phyloP scores from a whole-genome alignment of 2,797 vertebrate genomes.

The Poecilia wingei region DNA sequence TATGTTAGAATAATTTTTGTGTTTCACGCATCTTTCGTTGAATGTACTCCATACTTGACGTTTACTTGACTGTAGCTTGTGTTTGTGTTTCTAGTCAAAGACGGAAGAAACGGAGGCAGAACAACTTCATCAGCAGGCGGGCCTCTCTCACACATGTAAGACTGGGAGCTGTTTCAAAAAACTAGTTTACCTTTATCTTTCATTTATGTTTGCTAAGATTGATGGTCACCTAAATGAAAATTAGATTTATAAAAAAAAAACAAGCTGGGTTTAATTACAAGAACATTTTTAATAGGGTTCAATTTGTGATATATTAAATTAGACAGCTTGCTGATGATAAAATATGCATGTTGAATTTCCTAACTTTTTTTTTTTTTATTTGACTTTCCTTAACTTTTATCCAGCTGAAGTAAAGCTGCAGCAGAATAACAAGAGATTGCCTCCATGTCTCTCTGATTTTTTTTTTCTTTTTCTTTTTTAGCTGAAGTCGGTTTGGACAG shows the following conservation, averaged over 20 bases:
- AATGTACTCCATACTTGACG: not conserved
- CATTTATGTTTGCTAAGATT: not conserved
- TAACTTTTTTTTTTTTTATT: slow-evolving; percentile 6
- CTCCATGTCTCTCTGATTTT: slow-evolving; percentile 11
- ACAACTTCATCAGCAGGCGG: slow-evolving; percentile 64
- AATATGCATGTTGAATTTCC: not conserved
- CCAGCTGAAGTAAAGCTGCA: not conserved
- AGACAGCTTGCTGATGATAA: not conserved
- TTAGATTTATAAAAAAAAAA: not conserved
- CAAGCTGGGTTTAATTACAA: not conserved
- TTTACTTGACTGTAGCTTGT: slow-evolving; percentile 5
- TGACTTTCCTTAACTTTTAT: not conserved
- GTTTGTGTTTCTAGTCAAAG: slow-evolving; percentile 55
- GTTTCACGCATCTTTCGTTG: not conserved
- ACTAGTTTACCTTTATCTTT: not conserved
- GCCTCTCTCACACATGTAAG: slow-evolving; percentile 70
- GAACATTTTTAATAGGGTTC: not conserved
- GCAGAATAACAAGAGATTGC: not conserved
- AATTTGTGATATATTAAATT: not conserved
- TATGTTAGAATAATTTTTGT: not conserved
- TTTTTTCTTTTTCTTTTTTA: slow-evolving; percentile 37
- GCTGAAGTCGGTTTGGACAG: slow-evolving; percentile 91
- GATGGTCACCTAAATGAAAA: not conserved
- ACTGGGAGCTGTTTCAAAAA: not conserved
- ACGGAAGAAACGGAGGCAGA: slow-evolving; percentile 68